Evolutionary conservation across 1,140 invertebrate species (phyloP), one percentile per base, ranked within the genome.

Genomic region (Gryon sp.): DNA sequence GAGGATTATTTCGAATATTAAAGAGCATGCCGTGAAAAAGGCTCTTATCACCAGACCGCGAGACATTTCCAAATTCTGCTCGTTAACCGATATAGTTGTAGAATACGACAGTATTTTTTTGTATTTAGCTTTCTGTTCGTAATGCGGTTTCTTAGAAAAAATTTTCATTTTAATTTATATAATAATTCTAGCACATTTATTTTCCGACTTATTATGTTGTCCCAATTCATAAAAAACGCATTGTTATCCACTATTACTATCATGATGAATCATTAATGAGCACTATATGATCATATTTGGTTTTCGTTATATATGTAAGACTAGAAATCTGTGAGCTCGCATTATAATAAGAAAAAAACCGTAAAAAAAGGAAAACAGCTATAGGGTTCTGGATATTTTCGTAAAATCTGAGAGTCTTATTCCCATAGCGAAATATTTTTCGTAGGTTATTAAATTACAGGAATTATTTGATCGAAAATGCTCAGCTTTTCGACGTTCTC

Each of bases 31-130:
- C 36, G 50, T 69, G 55, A 62, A 69, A 75, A 75, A 78, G 45
- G 62, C 80, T 72, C 83, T 88, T 85, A 80, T 87, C 86, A 80
- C 82, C 83, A 87, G 87, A 87, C 87, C 86, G 85, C 86, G 82
- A 88, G 80, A 85, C 83, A 87, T 84, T 83, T 83, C 77, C 76
- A 85, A 86, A 87, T 86, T n/a, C 83, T 82, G 83, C 85, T 88
- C 84, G 81, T 88, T 88, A 87, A 84, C 81, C 79, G 76, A 78
- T 80, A 53, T 41, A 15, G 72, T 18, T 19, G n/a, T n/a, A n/a
- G n/a, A n/a, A n/a, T n/a, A n/a, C n/a, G n/a, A n/a, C n/a, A n/a
- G n/a, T n/a, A n/a, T n/a, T n/a, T n/a, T n/a, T n/a, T n/a, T n/a
- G n/a, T n/a, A n/a, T n/a, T n/a, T n/a, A n/a, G n/a, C n/a, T n/a